Evolutionary conservation across 2,113 vertebrate species (phyloP).

Genomic region (Mola mola): DNA sequence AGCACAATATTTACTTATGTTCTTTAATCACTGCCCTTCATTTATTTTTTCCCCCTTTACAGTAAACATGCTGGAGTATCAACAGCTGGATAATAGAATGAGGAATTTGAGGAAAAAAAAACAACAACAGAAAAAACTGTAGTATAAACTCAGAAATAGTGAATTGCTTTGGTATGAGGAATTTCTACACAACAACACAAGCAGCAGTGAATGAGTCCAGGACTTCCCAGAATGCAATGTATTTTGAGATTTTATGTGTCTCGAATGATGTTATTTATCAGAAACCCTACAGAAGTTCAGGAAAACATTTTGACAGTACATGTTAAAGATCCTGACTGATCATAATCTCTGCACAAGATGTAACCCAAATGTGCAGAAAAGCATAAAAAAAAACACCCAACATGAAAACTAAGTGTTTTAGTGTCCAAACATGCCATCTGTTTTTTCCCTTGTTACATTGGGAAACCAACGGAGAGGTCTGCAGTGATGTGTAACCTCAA

Average conservation of each 20-base stretch:
- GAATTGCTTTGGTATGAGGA: conserved; percentile 71
- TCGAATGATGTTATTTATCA: conserved; percentile 34
- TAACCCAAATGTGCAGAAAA: conserved; percentile 73
- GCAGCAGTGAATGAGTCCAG: conserved; percentile 6
- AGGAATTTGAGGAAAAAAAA: too few species aligned
- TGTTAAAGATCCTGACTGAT: conserved; percentile 61
- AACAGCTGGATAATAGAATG: conserved; percentile 74
- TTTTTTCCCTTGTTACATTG: conserved; percentile 66
- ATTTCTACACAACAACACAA: conserved; percentile 53
- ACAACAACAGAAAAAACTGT: conserved; percentile 30
- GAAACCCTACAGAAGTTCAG: conserved; percentile 18
- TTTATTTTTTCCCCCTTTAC: conserved; percentile 79
- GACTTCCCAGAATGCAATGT: conserved; percentile 24
- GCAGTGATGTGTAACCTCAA: conserved; percentile 77
- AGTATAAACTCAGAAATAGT: conserved; percentile 49
- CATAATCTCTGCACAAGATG: conserved; percentile 66
- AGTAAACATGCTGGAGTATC: conserved; percentile 77
- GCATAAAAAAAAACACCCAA: conserved; percentile 75
- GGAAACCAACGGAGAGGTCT: conserved; percentile 68
- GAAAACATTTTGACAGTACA: conserved; percentile 47
- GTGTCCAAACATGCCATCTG: conserved; percentile 81
- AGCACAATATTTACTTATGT: conserved; percentile 76
- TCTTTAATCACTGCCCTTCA: conserved; percentile 79
- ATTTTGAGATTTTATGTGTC: conserved; percentile 29
- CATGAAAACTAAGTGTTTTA: conserved; percentile 80